Conservation (phyloP, 2,797 vertebrate species). For the Leptodactylus fallax region DNA sequence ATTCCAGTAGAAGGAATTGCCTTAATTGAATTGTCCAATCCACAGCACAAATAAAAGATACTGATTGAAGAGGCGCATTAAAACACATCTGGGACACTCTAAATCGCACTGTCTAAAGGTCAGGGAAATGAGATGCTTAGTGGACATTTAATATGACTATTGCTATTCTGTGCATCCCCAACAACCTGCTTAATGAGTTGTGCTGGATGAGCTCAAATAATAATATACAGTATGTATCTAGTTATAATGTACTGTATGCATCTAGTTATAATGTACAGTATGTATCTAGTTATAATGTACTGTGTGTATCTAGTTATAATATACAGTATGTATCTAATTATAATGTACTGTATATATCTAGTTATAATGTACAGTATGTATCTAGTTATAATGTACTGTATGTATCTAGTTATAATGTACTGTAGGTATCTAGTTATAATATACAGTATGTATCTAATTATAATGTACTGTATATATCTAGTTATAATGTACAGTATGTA, state of each 20-base stretch:
- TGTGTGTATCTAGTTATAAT: too few species aligned
- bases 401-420: too few species aligned
- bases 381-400: too few species aligned
- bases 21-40: slow-evolving; percentile 1
- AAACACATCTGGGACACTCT: neutral
- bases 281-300: too few species aligned
- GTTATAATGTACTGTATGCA: neutral
- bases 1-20: neutral
- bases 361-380: too few species aligned
- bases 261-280: too few species aligned
- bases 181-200: neutral
- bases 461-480: too few species aligned
- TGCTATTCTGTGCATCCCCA: neutral
- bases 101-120: neutral
- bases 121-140: neutral
- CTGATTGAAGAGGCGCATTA: slow-evolving; percentile 1
- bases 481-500: too few species aligned
- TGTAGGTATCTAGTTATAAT: too few species aligned
- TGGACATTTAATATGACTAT: neutral
- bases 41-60: slow-evolving; percentile 18
- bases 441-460: too few species aligned
- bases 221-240: neutral
- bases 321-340: too few species aligned
- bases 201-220: neutral
- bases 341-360: too few species aligned